Evolutionary conservation across 2,888 invertebrate genomes (phyloP).

Genomic region (Phania funesta): DNA sequence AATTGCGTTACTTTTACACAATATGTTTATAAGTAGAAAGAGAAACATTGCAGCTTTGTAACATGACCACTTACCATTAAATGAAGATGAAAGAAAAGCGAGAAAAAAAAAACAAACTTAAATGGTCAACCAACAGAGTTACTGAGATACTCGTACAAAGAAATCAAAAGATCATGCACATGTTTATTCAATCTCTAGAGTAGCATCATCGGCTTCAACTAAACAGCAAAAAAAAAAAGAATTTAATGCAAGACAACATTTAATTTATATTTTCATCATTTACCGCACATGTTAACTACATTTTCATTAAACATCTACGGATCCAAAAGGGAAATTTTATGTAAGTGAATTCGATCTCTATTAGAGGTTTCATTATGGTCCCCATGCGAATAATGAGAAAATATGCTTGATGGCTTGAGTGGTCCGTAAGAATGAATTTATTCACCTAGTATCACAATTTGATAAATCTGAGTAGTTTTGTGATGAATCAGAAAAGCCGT

Average conservation of each 20-base stretch:
- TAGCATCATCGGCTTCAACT: neutral
- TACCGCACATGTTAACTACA: slow-evolving; percentile 28
- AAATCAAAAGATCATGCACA: slow-evolving; percentile 31
- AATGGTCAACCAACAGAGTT: slow-evolving; percentile 6
- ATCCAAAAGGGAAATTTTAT: too few relatives aligned
- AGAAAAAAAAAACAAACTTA: neutral
- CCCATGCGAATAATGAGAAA: too few relatives aligned
- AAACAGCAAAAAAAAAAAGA: slow-evolving; percentile 7
- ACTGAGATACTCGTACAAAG: neutral
- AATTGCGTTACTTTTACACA: slow-evolving; percentile 61
- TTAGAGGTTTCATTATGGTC: too few relatives aligned
- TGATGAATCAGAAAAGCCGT: too few relatives aligned
- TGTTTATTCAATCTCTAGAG: slow-evolving; percentile 21
- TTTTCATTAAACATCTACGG: slow-evolving; percentile 17
- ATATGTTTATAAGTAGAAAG: slow-evolving; percentile 27
- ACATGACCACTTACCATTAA: slow-evolving; percentile 9
- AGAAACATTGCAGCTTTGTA: neutral
- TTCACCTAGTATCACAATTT: too few relatives aligned
- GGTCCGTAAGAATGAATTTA: too few relatives aligned
- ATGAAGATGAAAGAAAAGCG: slow-evolving; percentile 10
- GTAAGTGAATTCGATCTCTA: too few relatives aligned
- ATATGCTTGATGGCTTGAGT: too few relatives aligned
- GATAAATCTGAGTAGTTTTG: too few relatives aligned
- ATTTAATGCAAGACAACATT: slow-evolving; percentile 24
- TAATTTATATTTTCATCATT: slow-evolving; percentile 23